Evolutionary conservation across 1,140 invertebrate species (phyloP), one percentile per base, ranked within the genome.

Genomic region (Proctacanthus coquilletti): DNA sequence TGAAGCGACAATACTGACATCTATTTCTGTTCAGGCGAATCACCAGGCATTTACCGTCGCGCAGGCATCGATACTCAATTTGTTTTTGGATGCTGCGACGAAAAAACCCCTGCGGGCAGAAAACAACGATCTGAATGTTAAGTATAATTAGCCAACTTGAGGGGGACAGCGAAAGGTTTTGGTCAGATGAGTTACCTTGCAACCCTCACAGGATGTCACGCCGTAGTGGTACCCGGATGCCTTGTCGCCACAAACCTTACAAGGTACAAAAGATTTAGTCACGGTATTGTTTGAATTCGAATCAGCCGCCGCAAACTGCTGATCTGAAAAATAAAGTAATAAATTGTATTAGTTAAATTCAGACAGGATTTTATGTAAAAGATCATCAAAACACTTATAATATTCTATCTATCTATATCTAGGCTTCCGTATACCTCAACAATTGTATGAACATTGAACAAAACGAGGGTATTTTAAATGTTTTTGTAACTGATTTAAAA

Each of bases 141-240:
- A 18, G 4, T 21, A 4, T 8, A 14, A 0, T 13, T 11, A 14
- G 11, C 10, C 5, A n/a, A 33, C 13, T 33, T 14, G 8, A 17
- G 8, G 31, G 31, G 31, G 14, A 6, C 18, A 14, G 5, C 5
- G 5, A 13, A 11, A 35, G 15, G 15, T 13, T 15, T n/a, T 33
- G 11, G 9, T 6, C 5, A 13, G 21, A n/a, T 39, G 14, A 66
- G 72, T 74, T 72, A 98, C 94, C 80, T 98, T 98, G 71, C 95
- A 98, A 52, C 95, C 95, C 70, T 98, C 95, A 66, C 95, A 98
- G 38, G 91, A 95, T 51, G 96, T 95, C 42, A 98, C 94, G 20
- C 94, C 95, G 75, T 98, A 98, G 64, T 98, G 94, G 64, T 98
- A 98, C 18, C 95, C 95, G 36, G 89, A 95, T 32, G 95, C 93